These are phyloP conservation scores for Myripristis murdjan DNA, from an alignment of 2,797 vertebrate genomes.

Conservation along the genomic window DNA sequence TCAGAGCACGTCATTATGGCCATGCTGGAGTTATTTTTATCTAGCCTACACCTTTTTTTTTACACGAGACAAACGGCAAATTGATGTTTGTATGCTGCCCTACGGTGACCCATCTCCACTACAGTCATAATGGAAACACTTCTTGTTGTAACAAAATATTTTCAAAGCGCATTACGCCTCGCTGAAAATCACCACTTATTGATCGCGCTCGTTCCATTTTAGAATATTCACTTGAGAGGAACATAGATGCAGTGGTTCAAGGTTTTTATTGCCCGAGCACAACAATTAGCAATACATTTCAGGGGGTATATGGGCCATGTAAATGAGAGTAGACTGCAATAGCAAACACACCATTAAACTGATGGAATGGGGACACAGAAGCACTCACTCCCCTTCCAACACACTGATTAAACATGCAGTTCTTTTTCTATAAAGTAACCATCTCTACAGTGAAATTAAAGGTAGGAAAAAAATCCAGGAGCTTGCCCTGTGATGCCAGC, in stretches of 20 bases:
- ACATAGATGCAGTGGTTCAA: conserved; percentile 15
- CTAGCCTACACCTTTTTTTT: conserved; percentile 57
- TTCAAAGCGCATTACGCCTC: conserved; percentile 36
- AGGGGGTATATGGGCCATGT: conserved; percentile 66
- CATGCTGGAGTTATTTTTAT: conserved; percentile 53
- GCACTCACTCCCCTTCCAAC: conserved; percentile 43
- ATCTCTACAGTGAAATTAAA: conserved; percentile 38
- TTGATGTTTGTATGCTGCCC: conserved; percentile 28
- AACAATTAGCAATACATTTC: conserved; percentile 76
- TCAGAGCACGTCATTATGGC: conserved; percentile 20
- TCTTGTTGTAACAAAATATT: conserved; percentile 49
- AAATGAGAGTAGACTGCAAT: conserved; percentile 68
- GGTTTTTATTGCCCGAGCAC: conserved; percentile 65
- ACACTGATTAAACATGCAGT: conserved; percentile 56
- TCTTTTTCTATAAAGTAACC: conserved; percentile 38
- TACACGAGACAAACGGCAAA: conserved; percentile 51
- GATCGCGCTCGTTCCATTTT: neutral
- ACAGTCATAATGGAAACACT: conserved; percentile 57
- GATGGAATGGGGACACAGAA: conserved; percentile 64
- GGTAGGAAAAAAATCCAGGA: conserved; percentile 36
- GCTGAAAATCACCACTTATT: conserved; percentile 18
- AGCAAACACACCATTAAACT: conserved; percentile 75
- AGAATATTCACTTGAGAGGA: conserved; percentile 36
- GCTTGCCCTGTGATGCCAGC: conserved; percentile 2
- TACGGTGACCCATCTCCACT: conserved; percentile 45